Conservation (phyloP, 2,113 vertebrate species). For the Indicator indicator region DNA sequence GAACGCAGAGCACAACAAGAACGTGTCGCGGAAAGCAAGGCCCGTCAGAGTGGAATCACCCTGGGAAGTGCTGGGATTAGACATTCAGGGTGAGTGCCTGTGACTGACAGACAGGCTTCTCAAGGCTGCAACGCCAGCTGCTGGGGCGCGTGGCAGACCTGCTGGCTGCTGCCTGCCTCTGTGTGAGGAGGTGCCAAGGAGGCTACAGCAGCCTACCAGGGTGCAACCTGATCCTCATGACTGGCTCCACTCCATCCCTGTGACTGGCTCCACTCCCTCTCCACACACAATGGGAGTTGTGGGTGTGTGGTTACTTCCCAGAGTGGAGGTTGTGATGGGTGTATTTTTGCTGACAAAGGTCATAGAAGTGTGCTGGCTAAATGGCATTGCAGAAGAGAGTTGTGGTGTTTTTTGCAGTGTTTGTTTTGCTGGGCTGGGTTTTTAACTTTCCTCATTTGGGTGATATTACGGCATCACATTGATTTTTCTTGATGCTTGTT, state of each 20-base stretch:
- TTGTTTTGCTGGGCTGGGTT: neutral
- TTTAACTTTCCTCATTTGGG: neutral
- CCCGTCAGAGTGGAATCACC: conserved; percentile 85
- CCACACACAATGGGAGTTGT: neutral
- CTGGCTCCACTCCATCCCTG: neutral
- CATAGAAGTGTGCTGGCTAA: neutral
- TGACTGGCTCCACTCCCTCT: neutral
- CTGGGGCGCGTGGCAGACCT: neutral
- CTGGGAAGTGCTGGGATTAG: conserved; percentile 87
- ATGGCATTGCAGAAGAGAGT: neutral
- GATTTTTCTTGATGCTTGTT: neutral
- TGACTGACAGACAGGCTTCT: neutral
- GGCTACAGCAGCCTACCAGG: neutral
- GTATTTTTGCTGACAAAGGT: conserved; percentile 30
- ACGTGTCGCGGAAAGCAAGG: conserved; percentile 68
- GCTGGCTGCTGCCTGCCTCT: neutral
- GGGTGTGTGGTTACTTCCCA: neutral
- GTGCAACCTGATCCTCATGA: neutral
- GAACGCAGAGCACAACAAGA: conserved; percentile 86
- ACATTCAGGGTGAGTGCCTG: conserved; percentile 79
- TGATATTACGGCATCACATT: neutral
- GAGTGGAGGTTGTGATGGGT: neutral
- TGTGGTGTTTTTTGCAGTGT: rapidly evolving
- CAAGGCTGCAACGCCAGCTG: rapidly evolving
- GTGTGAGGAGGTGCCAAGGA: neutral